Conservation (phyloP, 2,888 invertebrate genomes). For the Biston stratarius region DNA sequence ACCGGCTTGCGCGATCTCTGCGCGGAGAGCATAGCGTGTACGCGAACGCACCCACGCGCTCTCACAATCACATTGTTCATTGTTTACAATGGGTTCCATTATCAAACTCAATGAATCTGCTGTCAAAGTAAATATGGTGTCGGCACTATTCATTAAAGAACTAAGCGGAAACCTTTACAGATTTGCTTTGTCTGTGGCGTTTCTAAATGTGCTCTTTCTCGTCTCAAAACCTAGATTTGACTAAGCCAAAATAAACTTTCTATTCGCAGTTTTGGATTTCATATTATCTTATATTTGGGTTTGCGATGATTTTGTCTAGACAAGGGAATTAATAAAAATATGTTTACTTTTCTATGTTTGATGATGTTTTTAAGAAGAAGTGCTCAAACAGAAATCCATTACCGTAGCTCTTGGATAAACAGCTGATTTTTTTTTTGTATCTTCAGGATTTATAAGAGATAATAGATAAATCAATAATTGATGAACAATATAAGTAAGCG, state of each 20-base stretch:
- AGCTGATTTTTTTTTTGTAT: neutral
- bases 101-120: slow-evolving; percentile 41
- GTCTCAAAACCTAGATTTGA: slow-evolving; percentile 1
- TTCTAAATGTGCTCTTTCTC: slow-evolving; percentile 14
- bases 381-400: neutral
- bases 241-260: slow-evolving; percentile 1
- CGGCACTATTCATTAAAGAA: slow-evolving; percentile 26
- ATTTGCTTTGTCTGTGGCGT: slow-evolving; percentile 6
- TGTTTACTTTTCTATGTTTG: slow-evolving; percentile 1
- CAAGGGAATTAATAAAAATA: neutral
- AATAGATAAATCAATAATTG: neutral
- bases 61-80: slow-evolving; percentile 51
- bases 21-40: slow-evolving; percentile 24
- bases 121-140: slow-evolving; percentile 41
- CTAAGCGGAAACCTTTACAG: slow-evolving; percentile 16
- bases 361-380: slow-evolving; percentile 2
- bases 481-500: too few relatives aligned
- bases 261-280: neutral
- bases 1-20: neutral
- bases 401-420: neutral
- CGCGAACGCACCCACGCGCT: slow-evolving; percentile 53
- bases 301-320: neutral
- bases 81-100: slow-evolving; percentile 48
- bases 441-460: neutral
- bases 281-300: neutral